Evolutionary conservation across 2,797 vertebrate species (phyloP).

Genomic region (Tokudaia tokunoshimensis): DNA sequence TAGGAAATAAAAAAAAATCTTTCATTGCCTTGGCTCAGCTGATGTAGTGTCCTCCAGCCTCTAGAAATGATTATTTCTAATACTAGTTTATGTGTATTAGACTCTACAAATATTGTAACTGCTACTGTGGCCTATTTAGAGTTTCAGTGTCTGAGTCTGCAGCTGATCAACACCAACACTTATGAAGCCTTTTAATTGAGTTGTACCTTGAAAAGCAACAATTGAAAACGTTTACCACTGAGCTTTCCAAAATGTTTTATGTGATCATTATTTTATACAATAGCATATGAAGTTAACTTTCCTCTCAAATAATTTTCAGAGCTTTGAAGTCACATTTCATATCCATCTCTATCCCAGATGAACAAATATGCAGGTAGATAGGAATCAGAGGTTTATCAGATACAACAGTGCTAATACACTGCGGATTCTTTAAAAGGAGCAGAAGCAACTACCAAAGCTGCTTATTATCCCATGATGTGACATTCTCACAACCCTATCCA

Average conservation of each 20-base stretch:
- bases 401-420: neutral
- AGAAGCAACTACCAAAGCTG: neutral
- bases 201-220: slow-evolving; percentile 72
- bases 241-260: slow-evolving; percentile 72
- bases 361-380: neutral
- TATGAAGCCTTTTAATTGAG: slow-evolving; percentile 70
- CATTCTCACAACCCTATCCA: neutral
- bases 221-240: slow-evolving; percentile 78
- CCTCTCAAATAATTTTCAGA: neutral
- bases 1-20: neutral
- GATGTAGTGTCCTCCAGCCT: slow-evolving; percentile 78
- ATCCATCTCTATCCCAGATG: neutral
- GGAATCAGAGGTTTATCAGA: neutral
- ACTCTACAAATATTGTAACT: slow-evolving; percentile 84
- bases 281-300: slow-evolving; percentile 58
- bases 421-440: neutral
- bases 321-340: slow-evolving; percentile 6
- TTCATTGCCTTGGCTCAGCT: slow-evolving; percentile 83
- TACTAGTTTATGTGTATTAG: slow-evolving; percentile 83
- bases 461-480: neutral
- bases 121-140: slow-evolving; percentile 80
- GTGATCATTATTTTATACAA: slow-evolving; percentile 76
- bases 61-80: slow-evolving; percentile 80
- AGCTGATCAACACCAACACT: slow-evolving; percentile 70
- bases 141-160: slow-evolving; percentile 72